Evolutionary conservation across 1,140 invertebrate genomes (phyloP), one percentile per base, ranked within the genome.

Genomic region (Reticulitermes speratus): DNA sequence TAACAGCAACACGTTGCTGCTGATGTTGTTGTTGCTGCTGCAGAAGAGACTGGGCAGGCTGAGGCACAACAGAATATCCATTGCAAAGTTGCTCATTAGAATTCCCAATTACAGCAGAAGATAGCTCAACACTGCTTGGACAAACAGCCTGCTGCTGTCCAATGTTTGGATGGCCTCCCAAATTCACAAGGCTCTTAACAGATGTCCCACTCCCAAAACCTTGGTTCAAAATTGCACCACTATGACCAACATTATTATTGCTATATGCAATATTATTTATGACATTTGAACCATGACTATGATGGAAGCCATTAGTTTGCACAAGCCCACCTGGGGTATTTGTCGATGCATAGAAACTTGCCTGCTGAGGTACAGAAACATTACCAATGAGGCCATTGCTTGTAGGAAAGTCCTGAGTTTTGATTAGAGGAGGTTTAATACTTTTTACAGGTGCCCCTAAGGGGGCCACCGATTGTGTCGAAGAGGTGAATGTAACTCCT

Each of bases 231-330:
- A 86, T 59, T 84, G 85, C 48, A 81, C 81, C 85, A 69, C 44
- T 84, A 25, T 86, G 86, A n/a, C 82, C 86, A 69, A 44, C 82
- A 84, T 45, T 69, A 48, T 81, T 81, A 65, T 32, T 81, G 59
- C 45, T 86, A 48, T 84, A 84, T 38, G 83, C 81, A 44, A 86
- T 52, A 69, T 86, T 86, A 48, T 84, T 84, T 30, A 86, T 84
- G 23, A 86, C 55, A 65, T 86, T 86, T 44, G 86, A 82, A 69
- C 83, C 65, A 59, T 83, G 55, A 38, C 86, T 59, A 44, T 84
- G 55, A 52, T 86, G 86, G 65, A 86, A 86, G 48, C 75, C 75
- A 84, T 86, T 86, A n/a, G 85, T 48, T 65, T 86, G 86, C 30
- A 44, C 30, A 84, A 86, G 38, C 32, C 81, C 75, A 25, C 65